Conservation (phyloP, 2,113 vertebrate species). For the Parotia lawesii region DNA sequence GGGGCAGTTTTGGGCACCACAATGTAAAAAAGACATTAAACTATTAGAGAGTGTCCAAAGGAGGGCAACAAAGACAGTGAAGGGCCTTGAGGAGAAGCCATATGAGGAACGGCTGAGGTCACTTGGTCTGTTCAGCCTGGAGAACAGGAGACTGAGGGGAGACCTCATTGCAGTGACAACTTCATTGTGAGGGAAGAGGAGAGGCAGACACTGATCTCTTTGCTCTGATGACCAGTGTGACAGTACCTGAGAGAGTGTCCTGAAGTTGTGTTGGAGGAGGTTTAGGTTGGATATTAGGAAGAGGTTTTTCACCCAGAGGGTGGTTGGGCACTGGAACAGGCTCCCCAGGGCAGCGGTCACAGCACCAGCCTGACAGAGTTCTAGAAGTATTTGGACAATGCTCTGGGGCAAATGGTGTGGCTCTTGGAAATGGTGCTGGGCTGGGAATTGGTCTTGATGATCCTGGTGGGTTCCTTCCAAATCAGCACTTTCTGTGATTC, state of each 20-base stretch:
- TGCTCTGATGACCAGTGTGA: not conserved
- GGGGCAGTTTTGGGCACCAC: not conserved
- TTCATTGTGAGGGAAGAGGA: not conserved
- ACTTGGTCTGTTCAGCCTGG: not conserved
- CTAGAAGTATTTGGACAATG: fast-evolving
- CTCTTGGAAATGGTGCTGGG: not conserved
- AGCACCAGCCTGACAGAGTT: not conserved
- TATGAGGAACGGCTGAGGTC: not conserved
- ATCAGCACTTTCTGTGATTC: not conserved
- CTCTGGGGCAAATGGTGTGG: not conserved
- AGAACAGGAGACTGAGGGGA: not conserved
- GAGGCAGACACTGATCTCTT: not conserved
- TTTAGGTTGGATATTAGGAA: not conserved
- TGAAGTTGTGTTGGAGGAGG: not conserved
- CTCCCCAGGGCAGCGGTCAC: not conserved
- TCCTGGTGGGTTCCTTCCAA: not conserved
- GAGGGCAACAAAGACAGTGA: fast-evolving
- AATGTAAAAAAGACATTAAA: not conserved
- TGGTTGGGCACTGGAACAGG: not conserved
- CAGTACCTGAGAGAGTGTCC: not conserved
- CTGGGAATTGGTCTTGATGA: not conserved
- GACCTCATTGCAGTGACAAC: not conserved
- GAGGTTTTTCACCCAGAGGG: not conserved
- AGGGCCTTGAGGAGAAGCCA: fast-evolving
- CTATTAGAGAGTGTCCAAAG: too few relatives aligned